Evolutionary conservation across 2,888 invertebrate genomes (phyloP), one percentile per base, ranked within the genome.

Genomic region (Pediacus dermestoides): DNA sequence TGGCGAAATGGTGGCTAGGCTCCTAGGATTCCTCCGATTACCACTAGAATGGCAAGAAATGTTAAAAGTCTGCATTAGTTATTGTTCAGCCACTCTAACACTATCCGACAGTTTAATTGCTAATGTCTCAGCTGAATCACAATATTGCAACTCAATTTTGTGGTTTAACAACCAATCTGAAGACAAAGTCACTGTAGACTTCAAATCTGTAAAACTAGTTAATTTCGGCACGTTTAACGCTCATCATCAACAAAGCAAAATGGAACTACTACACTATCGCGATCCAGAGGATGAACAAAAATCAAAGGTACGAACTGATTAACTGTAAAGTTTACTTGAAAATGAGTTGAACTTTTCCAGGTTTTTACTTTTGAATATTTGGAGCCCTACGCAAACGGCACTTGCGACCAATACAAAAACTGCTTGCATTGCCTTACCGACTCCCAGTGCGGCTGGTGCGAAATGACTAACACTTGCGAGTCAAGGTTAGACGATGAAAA

Each of bases 401-500:
- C 82, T 15, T 93, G 93, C 61, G 69, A 73, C 0, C 75, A 78
- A 34, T 88, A 91, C 66, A 80, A 74, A 48, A 93, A 90, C 67
- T 94, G 94, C 59, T 71, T 92, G 16, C 80, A 89, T 45, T 94
- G 94, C 61, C 72, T 94, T 35, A 84, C 87, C 0, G 93, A 94
- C 67, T 84, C 88, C 1, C 78, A 83, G 9, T 95, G 95, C 61
- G 91, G 91, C 1, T 95, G 95, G 94, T 95, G 94, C 63, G 86
- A 88, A 44, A 64, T 84, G 6, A 82, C 78, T n/a, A 72, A 77
- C 46, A 73, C 75, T 30, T 90, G 89, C 63, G 75, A 89, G 49
- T 71, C 80, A 3, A 76, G 88, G 16, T 69, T 73, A 8, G 71
- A 77, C 0, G 82, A 87, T 53, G 88, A 89, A 64, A 78, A 74